Evolutionary conservation across 2,113 vertebrate genomes (phyloP).

Genomic region (Spea multiplicata): DNA sequence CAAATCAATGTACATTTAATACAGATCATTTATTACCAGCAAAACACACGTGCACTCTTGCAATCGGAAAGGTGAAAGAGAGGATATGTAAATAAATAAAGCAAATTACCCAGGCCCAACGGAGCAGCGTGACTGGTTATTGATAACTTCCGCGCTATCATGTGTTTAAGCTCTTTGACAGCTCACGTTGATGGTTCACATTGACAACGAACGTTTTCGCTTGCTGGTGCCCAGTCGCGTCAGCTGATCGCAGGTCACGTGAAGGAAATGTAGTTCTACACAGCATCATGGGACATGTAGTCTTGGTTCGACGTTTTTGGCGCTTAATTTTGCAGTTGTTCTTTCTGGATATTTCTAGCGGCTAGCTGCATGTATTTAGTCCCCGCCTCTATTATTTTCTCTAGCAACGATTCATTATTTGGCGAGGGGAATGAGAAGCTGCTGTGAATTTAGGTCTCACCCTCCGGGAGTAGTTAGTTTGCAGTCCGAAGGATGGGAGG

Average conservation of each 20-base stretch:
- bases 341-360: background rate
- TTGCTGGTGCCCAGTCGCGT: background rate
- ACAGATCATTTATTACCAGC: too few relatives aligned
- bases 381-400: background rate
- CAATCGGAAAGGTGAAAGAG: too few relatives aligned
- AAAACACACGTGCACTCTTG: too few relatives aligned
- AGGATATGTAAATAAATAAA: too few relatives aligned
- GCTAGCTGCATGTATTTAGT: background rate
- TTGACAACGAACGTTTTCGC: too few relatives aligned
- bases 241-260: background rate
- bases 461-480: slow-evolving; percentile 10
- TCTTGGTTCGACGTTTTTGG: background rate
- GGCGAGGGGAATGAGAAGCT: background rate
- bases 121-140: too few relatives aligned
- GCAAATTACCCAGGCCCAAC: too few relatives aligned
- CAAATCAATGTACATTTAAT: too few relatives aligned
- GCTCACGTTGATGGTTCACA: too few relatives aligned
- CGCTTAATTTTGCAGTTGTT: background rate
- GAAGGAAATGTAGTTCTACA: background rate
- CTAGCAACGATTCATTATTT: background rate
- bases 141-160: too few relatives aligned
- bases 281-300: slow-evolving; percentile 23
- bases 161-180: too few relatives aligned
- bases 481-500: background rate
- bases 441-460: background rate